Evolutionary conservation across 1,140 invertebrate genomes (phyloP).

Genomic region (Stenopsyche tienmushanensis): DNA sequence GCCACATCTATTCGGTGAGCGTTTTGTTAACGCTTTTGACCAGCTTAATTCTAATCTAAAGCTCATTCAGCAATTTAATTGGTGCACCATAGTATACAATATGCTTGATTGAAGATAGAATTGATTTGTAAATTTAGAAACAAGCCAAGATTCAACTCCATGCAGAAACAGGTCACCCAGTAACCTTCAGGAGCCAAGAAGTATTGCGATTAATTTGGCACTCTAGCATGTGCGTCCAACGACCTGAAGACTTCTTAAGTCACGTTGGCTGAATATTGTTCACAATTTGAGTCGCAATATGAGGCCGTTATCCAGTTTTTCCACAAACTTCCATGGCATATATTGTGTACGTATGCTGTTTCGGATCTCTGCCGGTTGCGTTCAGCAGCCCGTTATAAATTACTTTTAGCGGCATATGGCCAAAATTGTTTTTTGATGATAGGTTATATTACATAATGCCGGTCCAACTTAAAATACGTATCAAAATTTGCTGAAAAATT

Average conservation of each 20-base stretch:
- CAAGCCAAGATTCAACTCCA: no score
- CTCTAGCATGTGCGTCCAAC: not conserved
- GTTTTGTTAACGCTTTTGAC: no score
- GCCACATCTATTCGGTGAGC: no score
- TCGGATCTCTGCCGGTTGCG: slow-evolving; percentile 4
- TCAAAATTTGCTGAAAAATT: slow-evolving; percentile 10
- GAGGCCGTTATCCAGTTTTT: not conserved
- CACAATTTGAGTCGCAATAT: not conserved
- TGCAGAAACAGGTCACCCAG: no score
- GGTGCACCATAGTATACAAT: no score
- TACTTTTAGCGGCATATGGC: slow-evolving; percentile 38
- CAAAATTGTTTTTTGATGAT: slow-evolving; percentile 40
- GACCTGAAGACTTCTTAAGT: not conserved
- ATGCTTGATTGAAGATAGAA: no score
- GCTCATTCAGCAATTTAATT: no score
- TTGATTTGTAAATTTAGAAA: no score
- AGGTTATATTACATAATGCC: slow-evolving; percentile 36
- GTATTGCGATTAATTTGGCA: not conserved
- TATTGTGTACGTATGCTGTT: not conserved
- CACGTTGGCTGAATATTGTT: not conserved
- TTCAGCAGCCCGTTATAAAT: slow-evolving; percentile 34
- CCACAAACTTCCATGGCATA: no score
- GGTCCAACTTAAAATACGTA: slow-evolving; percentile 35
- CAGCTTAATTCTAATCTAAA: no score
- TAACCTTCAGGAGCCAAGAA: no score